A percentile compares a stretch with the other conserved stretches of the same genome.
phyloP scores from a whole-genome alignment of 2,797 vertebrate genomes.

The Oreonectes daqikongensis region DNA sequence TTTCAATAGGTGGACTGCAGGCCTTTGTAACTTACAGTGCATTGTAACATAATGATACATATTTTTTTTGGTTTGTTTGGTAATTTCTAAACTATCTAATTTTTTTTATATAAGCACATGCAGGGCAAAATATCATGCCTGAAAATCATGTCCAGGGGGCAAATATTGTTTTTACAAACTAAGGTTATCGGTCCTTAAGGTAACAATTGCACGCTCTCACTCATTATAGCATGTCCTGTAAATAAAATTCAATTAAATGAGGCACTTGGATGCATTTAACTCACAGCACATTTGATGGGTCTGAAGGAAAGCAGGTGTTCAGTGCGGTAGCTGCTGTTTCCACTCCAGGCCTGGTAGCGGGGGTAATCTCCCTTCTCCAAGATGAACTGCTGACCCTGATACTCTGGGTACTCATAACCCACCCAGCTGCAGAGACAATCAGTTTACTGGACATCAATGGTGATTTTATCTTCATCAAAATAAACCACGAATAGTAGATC shows the following conservation, averaged over 20 bases:
- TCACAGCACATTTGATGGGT: conserved; percentile 90
- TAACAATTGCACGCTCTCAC: not conserved
- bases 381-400: conserved; percentile 97
- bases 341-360: conserved; percentile 92
- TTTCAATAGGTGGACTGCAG: not conserved
- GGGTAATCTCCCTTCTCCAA: conserved; percentile 97
- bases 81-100: too few species aligned
- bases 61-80: not conserved
- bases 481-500: not conserved
- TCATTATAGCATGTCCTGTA: not conserved
- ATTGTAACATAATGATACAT: not conserved
- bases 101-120: not conserved
- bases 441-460: not conserved
- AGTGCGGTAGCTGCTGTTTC: conserved; percentile 91
- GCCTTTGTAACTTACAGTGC: not conserved
- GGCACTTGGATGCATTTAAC: conserved; percentile 56
- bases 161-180: not conserved
- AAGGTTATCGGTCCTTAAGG: not conserved
- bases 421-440: conserved; percentile 82
- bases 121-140: not conserved
- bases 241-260: conserved; percentile 2
- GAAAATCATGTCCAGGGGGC: not conserved
- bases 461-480: not conserved
- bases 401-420: conserved; percentile 93
- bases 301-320: conserved; percentile 95